Conservation (phyloP, 2,113 vertebrate species). For the Macroglossus sobrinus region DNA sequence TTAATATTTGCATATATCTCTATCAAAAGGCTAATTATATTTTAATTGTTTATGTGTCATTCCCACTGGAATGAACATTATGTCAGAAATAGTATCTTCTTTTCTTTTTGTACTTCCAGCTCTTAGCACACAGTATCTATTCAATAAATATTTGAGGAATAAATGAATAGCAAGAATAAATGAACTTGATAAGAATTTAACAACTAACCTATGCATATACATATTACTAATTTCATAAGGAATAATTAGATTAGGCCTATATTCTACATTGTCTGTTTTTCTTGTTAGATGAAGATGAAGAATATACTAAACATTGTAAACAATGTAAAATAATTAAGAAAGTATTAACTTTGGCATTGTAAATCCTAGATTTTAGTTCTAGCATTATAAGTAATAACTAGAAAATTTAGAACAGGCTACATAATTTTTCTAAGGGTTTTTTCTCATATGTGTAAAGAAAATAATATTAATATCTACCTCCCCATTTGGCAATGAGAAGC, state of each 20-base stretch:
- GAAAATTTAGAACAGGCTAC: neutral
- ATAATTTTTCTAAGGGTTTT: neutral
- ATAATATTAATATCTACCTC: neutral
- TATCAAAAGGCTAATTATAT: neutral
- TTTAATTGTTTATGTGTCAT: neutral
- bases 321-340: neutral
- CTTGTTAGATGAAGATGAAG: neutral
- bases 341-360: neutral
- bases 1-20: neutral
- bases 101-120: neutral
- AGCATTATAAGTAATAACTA: neutral
- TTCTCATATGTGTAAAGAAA: neutral
- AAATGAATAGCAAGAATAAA: neutral
- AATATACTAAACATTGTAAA: neutral
- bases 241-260: neutral
- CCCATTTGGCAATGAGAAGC: neutral
- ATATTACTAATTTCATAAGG: neutral
- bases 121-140: neutral
- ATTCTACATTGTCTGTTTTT: neutral
- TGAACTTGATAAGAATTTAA: neutral
- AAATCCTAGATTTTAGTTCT: neutral
- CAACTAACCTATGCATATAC: neutral
- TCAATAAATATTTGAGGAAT: slow-evolving; percentile 4
- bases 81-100: neutral
- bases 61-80: neutral